Evolutionary conservation across 1,140 invertebrate species (phyloP), one percentile per base, ranked within the genome.

Genomic region (Solen grandis): DNA sequence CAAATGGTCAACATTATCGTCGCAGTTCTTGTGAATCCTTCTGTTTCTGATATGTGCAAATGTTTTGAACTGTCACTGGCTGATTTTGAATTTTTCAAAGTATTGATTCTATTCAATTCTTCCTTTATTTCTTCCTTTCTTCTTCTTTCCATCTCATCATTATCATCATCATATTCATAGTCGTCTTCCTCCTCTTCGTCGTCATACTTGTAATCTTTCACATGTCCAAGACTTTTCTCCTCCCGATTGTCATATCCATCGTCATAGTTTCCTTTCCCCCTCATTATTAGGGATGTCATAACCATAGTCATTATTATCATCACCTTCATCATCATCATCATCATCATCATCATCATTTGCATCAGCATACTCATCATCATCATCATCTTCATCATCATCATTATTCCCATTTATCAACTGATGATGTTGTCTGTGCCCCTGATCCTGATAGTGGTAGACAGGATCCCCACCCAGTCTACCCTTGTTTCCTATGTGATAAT

Each of bases 321-420:
- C 70, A 31, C 83, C 79, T n/a, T 83, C 66, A 81, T 82, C 68
- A 63, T 81, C 50, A 75, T 75, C 72, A 74, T 76, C 52, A 65
- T 84, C 38, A 27, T 38, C 66, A 66, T 83, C 35, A 38, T 81
- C n/a, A 27, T 75, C 79, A 46, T 77, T 52, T 35, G 33, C 36
- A 2, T 50, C 41, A 8, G 50, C 63, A 55, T 77, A 57, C 54
- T 14, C 38, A 19, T 35, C 46, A 55, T 66, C 38, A 25, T 72
- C 55, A 35, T 60, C 22, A 77, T 55, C 10, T 33, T 31, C 66
- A 35, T 78, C 60, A 70, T 78, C 50, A 31, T 27, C 66, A 46
- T 81, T 57, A 66, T 77, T 66, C 33, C 52, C 31, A 69, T 81
- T 50, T 46, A 46, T 5, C 10, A 62, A 13, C 65, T 50, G 1